Evolutionary conservation across 2,797 vertebrate genomes (phyloP).

Genomic region (Craterocephalus amniculus): DNA sequence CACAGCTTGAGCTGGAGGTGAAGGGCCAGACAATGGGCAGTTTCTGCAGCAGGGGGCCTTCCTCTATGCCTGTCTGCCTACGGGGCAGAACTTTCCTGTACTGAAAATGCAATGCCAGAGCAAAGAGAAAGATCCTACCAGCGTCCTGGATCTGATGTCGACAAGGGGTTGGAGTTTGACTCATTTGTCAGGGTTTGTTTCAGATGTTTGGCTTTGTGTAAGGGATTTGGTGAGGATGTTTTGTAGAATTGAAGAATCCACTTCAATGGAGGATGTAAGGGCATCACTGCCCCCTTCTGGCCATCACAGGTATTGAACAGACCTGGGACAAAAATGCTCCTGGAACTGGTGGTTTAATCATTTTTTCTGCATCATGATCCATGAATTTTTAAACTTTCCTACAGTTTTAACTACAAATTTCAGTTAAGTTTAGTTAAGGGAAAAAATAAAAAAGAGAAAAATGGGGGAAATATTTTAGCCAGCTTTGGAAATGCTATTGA

Average conservation of each 20-base stretch:
- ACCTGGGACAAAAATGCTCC: neutral
- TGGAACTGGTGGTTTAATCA: too few species aligned
- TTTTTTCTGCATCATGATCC: too few species aligned
- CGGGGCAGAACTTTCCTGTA: conserved; percentile 62
- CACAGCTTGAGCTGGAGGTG: conserved; percentile 42
- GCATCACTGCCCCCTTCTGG: conserved; percentile 74
- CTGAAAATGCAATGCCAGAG: conserved; percentile 33
- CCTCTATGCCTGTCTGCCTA: conserved; percentile 49
- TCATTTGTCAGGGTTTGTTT: conserved; percentile 55
- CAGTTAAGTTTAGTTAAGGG: neutral
- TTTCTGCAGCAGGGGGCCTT: conserved; percentile 42
- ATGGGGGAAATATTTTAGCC: neutral
- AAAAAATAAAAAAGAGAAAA: too few species aligned
- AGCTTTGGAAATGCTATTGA: neutral
- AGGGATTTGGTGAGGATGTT: conserved; percentile 28
- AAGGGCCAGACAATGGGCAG: conserved; percentile 48
- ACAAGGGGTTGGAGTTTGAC: conserved; percentile 48
- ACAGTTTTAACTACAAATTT: neutral
- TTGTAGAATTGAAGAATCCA: conserved; percentile 8
- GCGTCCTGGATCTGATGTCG: conserved; percentile 39
- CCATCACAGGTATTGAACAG: neutral
- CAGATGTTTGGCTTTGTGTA: conserved; percentile 51
- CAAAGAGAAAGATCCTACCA: conserved; percentile 45
- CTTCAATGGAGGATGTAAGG: conserved; percentile 2
- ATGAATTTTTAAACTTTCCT: too few species aligned